Base-by-base conservation (phyloP, 2,797 vertebrate genomes). In the Melanotaenia pygmaea region DNA sequence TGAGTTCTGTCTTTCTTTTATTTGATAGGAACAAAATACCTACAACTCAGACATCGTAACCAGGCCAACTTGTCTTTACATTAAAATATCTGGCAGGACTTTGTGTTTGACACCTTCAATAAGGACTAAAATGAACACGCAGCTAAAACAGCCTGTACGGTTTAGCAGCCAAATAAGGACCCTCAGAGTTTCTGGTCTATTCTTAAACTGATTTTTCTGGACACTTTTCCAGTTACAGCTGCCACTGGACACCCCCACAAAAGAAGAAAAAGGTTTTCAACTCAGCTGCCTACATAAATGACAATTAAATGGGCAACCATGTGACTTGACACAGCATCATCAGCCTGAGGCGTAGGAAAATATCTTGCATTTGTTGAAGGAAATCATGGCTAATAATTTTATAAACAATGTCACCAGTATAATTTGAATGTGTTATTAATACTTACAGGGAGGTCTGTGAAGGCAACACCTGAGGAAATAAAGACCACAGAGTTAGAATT, bases 361-460 rank as follows among this genome's bases (percentile, higher is more conserved):
- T 40, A 40, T 43, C 40, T 38, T 4, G 11, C 13, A 38, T 43
- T 18, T 43, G 40, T 6, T 16, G 40, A 43, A 18, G 1, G 40
- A 18, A 43, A 37, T 37, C 10, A 11, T 37, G 35, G 35, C 10
- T 10, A 10, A 37, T 18, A 16, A 43, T 16, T 43, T 4, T 5
- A 16, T 47, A 43, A 67, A 24, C 13, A 10, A 63, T 18, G 3
- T 11, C 1, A 14, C 3, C 11, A 40, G 11, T 40, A 14, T 12
- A 40, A 38, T 40, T 26, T 26, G 10, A 24, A 53, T 40, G 22
- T 16, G 3, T 20, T 24, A 11, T 20, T 6, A 53, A 67, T 92
- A 97, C 98, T 98, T 94, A 99, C 98, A 89, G 98, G 98, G 87
- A 99, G 96, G 91, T 99, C 98, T 93, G 98, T 98, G 94, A 99